Conservation (phyloP, 2,888 invertebrate genomes). For the Myopa tessellatipennis region DNA sequence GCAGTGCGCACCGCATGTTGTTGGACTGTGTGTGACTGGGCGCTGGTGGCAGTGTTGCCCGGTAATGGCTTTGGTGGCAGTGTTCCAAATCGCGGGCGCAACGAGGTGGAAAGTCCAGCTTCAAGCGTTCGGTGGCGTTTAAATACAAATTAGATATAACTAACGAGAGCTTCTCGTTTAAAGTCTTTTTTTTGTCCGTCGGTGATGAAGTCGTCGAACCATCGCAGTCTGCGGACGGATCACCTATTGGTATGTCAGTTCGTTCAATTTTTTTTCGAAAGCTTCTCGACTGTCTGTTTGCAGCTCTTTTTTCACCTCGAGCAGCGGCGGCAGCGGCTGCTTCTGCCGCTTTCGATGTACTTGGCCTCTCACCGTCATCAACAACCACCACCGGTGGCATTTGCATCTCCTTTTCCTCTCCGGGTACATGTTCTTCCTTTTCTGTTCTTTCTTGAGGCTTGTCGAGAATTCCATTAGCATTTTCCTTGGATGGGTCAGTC, state of each 20-base stretch:
- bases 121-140: conserved; percentile 57
- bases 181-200: conserved; percentile 23
- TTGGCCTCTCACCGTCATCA: conserved; percentile 5
- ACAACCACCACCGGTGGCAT: background rate
- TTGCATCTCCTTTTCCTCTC: background rate
- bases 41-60: conserved; percentile 56
- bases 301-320: background rate
- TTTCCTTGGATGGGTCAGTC: no score
- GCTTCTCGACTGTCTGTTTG: background rate
- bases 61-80: conserved; percentile 61
- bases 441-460: background rate
- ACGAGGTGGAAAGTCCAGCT: conserved; percentile 56
- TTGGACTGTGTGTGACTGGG: conserved; percentile 53
- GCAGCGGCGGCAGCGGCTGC: background rate
- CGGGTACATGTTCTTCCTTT: background rate
- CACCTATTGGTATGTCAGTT: background rate
- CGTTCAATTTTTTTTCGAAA: background rate
- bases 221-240: background rate
- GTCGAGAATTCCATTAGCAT: background rate
- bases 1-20: conserved; percentile 54
- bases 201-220: conserved; percentile 51
- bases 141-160: conserved; percentile 62
- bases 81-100: conserved; percentile 59
- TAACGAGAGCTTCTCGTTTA: conserved; percentile 55
- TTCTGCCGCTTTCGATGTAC: conserved; percentile 24